Base-by-base conservation (phyloP, 2,888 invertebrate species). In the Dioctria rufipes region DNA sequence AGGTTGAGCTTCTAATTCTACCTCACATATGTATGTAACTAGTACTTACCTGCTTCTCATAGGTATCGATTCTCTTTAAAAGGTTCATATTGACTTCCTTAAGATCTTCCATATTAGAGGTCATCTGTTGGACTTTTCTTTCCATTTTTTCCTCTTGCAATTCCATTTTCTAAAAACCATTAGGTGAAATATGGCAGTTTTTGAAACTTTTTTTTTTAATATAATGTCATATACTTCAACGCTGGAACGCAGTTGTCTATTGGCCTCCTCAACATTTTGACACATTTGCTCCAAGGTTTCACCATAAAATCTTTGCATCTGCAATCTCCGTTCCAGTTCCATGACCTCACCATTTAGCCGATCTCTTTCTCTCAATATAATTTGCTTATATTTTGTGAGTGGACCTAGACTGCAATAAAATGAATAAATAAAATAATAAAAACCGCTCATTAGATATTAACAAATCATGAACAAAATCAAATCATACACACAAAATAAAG, bases 331-430 rank as follows among this genome's bases (percentile, higher is more conserved):
- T 78, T 86, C 85, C 46, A 87, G 82, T 11, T 88, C 88, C 11
- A 80, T 83, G 3, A 88, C 83, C 49, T 88, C 88, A 0, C 82
- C 85, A 81, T 86, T 86, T 58, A 88, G 83, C 1, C 88, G 87
- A 84, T 88, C 88, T 1, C 88, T 86, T 81, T 88, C 88, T 3
- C 86, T 85, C 58, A 86, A 85, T 42, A 87, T 87, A 8, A 86
- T 86, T 58, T 87, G 86, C 80, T 86, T 87, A 78, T 87, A 87
- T 75, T 86, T 87, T 0, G 86, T 84, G 60, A 87, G 84, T 43
- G 25, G 42, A 3, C 79, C 79, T 43, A 58, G 40, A 42, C 65
- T 78, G n/a, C 40, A 43, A 66, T 43, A 39, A 66, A 54, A 58
- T 67, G 42, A n/a, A 54, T 66, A 39, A 39, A 63, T 37, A 5